Conservation (phyloP, 2,797 vertebrate species). For the Chiloscyllium punctatum region DNA sequence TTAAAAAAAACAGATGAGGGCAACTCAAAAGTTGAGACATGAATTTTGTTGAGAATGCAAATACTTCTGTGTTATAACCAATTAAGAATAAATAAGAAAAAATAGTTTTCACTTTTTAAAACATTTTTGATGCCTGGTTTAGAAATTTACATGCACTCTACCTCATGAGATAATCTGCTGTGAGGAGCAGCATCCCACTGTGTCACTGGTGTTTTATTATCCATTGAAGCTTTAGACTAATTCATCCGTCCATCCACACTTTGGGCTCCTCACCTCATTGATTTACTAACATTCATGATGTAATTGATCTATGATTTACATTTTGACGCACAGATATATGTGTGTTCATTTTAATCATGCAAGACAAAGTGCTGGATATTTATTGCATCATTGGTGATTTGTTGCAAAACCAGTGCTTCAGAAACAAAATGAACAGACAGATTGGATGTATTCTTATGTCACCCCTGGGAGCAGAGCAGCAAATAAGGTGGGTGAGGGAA, state of each 20-base stretch:
- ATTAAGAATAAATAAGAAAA: background rate
- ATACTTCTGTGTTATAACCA: background rate
- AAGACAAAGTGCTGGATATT: background rate
- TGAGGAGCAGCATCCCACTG: background rate
- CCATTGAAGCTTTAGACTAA: background rate
- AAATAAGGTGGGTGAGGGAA: background rate
- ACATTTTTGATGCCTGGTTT: background rate
- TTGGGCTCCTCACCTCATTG: background rate
- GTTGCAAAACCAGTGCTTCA: background rate
- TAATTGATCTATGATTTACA: background rate
- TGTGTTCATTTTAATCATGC: background rate
- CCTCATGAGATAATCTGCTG: background rate
- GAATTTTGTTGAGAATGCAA: background rate
- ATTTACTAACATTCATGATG: background rate
- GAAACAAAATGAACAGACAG: background rate
- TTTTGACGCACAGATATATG: background rate
- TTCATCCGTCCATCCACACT: no score
- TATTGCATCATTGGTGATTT: background rate
- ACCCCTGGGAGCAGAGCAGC: background rate
- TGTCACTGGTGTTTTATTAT: background rate
- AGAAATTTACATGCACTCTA: background rate
- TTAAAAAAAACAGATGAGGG: background rate
- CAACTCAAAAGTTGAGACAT: background rate
- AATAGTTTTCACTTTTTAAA: background rate
- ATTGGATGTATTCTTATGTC: background rate